Conservation (phyloP, 37 sponge, comb jelly and placozoan species). For the Halisarca cf. caerulea region DNA sequence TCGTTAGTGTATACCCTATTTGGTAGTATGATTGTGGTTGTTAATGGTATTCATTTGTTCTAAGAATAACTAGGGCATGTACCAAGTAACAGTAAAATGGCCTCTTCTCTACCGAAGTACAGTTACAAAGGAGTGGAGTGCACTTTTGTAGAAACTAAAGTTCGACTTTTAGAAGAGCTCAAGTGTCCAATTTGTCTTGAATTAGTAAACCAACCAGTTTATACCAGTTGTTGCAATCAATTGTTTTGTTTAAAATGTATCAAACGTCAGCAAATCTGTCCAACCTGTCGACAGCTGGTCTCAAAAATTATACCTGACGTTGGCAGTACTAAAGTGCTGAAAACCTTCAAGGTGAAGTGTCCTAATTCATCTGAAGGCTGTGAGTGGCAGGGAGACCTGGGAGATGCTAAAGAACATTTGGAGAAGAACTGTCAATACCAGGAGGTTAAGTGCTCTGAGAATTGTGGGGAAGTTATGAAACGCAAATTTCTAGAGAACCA, state of each 20-base stretch:
- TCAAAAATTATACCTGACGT: conserved; percentile 3
- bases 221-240: conserved; percentile 9
- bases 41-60: too few species aligned
- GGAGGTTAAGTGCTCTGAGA: neutral
- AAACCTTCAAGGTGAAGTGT: conserved; percentile 9
- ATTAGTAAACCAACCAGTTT: neutral
- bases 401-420: conserved; percentile 7
- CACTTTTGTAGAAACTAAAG: neutral
- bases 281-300: neutral
- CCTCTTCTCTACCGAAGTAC: neutral
- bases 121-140: conserved; percentile 12
- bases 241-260: conserved; percentile 9
- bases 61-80: too few species aligned
- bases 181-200: conserved; percentile 25
- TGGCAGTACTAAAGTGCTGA: neutral
- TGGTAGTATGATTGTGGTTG: too few species aligned
- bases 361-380: neutral
- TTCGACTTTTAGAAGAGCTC: neutral
- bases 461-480: neutral
- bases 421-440: neutral
- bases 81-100: too few species aligned
- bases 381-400: conserved; percentile 27
- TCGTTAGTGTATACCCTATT: too few species aligned
- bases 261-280: neutral
- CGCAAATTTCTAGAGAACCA: neutral